These are phyloP conservation scores for Nixonia krombeini DNA, from an alignment of 1,140 invertebrate genomes.

Conservation along the genomic window DNA sequence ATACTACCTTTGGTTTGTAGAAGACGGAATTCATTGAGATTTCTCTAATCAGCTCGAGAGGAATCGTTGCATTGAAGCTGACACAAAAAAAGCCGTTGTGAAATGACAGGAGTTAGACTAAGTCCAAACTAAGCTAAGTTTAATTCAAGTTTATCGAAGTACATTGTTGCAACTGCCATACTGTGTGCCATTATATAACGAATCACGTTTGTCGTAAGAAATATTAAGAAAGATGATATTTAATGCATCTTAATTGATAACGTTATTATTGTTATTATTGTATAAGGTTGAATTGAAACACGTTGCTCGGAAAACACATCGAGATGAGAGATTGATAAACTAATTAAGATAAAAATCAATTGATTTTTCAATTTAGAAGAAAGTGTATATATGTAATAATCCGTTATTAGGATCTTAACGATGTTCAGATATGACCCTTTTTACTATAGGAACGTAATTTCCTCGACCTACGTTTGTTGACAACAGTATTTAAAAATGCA, in stretches of 20 bases:
- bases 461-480: too few relatives aligned
- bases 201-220: too few relatives aligned
- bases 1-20: too few relatives aligned
- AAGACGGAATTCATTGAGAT: too few relatives aligned
- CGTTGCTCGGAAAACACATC: conserved; percentile 39
- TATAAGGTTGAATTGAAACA: conserved; percentile 24
- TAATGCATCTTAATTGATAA: conserved; percentile 38
- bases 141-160: conserved; percentile 63
- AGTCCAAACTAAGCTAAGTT: conserved; percentile 54
- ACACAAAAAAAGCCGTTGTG: conserved; percentile 4
- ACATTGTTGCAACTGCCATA: conserved; percentile 72
- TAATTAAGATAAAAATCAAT: too few relatives aligned
- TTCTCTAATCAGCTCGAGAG: neutral
- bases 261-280: conserved; percentile 45
- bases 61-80: neutral
- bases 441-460: too few relatives aligned
- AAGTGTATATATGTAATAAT: too few relatives aligned
- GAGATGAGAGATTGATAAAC: too few relatives aligned
- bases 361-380: too few relatives aligned
- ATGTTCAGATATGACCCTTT: too few relatives aligned
- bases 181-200: conserved; percentile 71
- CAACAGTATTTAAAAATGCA: too few relatives aligned
- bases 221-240: conserved; percentile 21
- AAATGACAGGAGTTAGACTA: conserved; percentile 29
- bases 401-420: too few relatives aligned